Conservation (phyloP, 2,797 vertebrate species). For the Enteromius paludinosus region DNA sequence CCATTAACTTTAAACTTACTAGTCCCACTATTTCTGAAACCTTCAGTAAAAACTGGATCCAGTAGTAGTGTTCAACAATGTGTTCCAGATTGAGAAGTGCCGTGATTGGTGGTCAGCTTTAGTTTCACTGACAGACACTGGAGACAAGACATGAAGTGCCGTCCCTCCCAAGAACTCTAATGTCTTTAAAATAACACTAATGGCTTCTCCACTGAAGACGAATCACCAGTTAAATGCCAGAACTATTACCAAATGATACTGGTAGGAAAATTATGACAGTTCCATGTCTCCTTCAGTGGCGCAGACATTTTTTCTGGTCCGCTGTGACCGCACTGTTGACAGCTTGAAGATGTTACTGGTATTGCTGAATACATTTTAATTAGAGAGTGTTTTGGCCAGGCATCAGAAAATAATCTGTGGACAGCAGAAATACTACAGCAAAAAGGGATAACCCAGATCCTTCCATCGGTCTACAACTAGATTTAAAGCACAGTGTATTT, state of each 20-base stretch:
- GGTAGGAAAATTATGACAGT: constrained; percentile 38
- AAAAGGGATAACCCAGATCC: not conserved
- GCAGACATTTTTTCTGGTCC: constrained; percentile 15
- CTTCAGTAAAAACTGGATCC: not conserved
- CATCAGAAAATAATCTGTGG: constrained; percentile 37
- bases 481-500: constrained; percentile 6
- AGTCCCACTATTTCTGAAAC: not conserved
- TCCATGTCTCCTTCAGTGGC: constrained; percentile 23
- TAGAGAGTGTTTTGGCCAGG: constrained; percentile 36
- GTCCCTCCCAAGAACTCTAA: constrained; percentile 17
- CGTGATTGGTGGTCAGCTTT: constrained; percentile 50
- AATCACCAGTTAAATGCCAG: constrained; percentile 28
- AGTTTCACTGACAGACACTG: constrained; percentile 54
- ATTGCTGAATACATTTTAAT: constrained; percentile 40
- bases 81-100: not conserved
- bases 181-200: constrained; percentile 26
- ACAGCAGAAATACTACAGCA: constrained; percentile 7
- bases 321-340: constrained; percentile 28
- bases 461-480: not conserved
- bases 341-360: constrained; percentile 16
- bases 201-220: constrained; percentile 25
- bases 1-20: too few relatives aligned
- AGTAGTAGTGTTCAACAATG: not conserved
- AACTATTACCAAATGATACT: constrained; percentile 29
- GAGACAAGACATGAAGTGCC: constrained; percentile 26